A percentile compares a stretch with the other conserved stretches of the same genome.
Evolutionary conservation across 1,140 invertebrate genomes (phyloP).

Genomic region (Drosophila triauraria): DNA sequence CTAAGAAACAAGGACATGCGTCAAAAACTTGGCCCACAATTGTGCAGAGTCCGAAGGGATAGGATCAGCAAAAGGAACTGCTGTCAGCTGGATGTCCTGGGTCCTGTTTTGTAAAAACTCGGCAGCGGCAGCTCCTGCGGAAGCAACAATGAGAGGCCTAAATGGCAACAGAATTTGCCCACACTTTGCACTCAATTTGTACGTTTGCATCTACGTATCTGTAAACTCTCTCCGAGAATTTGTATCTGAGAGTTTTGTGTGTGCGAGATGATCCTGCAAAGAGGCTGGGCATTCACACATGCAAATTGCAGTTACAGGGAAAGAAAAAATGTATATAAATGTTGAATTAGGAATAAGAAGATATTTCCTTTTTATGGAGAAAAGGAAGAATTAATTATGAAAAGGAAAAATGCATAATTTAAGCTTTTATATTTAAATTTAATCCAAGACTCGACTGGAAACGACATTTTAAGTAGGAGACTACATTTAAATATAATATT

Average conservation of each 20-base stretch:
- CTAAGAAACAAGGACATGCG: conserved; percentile 46
- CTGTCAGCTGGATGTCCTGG: conserved; percentile 35
- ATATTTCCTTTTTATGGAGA: neutral
- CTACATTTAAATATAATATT: no score
- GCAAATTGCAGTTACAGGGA: conserved; percentile 60
- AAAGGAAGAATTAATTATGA: no score
- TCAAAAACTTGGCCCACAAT: conserved; percentile 77
- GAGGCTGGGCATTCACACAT: conserved; percentile 24
- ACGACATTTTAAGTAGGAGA: no score
- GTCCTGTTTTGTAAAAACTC: conserved; percentile 33
- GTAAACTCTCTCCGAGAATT: conserved; percentile 3
- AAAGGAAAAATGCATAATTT: no score
- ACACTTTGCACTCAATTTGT: conserved; percentile 71
- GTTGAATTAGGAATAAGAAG: neutral
- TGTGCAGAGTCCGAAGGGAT: conserved; percentile 36
- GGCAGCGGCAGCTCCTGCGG: conserved; percentile 44
- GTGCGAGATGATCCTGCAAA: conserved; percentile 38
- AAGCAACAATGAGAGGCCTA: conserved; percentile 69
- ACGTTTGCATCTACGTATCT: conserved; percentile 17
- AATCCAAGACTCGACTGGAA: no score
- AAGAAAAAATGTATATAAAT: conserved; percentile 20
- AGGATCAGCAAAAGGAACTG: conserved; percentile 9
- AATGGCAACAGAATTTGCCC: conserved; percentile 64
- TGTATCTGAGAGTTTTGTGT: conserved; percentile 14
- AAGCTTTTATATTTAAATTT: no score